These are phyloP conservation scores for Tautogolabrus adspersus DNA, from an alignment of 2,113 vertebrate species.

Conservation along the genomic window DNA sequence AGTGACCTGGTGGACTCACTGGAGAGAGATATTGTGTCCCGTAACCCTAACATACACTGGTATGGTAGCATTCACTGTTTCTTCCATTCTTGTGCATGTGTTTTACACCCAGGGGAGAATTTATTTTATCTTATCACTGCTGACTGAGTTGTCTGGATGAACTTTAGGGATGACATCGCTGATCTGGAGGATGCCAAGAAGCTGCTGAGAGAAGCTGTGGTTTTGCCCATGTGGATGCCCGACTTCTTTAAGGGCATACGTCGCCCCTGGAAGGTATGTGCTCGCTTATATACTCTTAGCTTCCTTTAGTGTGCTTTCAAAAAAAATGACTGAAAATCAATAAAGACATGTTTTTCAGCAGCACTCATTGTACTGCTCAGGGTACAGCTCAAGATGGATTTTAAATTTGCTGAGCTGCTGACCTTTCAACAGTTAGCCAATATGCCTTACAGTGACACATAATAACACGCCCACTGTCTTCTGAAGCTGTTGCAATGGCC, in stretches of 20 bases:
- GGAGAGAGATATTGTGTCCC: constrained; percentile 97
- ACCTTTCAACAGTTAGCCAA: not conserved
- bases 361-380: not conserved
- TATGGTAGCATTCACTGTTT: constrained; percentile 67
- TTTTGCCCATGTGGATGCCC: constrained; percentile 99
- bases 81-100: not conserved
- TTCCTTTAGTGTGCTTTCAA: too few relatives aligned
- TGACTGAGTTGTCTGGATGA: constrained; percentile 36
- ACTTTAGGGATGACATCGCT: constrained; percentile 94
- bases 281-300: not conserved
- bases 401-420: not conserved
- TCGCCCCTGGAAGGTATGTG: constrained; percentile 94
- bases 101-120: not conserved
- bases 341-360: too few relatives aligned
- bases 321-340: too few relatives aligned
- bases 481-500: not conserved
- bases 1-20: constrained; percentile 92
- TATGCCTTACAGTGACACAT: not conserved
- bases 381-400: not conserved
- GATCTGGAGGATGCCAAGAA: constrained; percentile 97
- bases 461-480: too few relatives aligned
- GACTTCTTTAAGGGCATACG: constrained; percentile 99
- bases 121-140: not conserved
- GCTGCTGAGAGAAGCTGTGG: constrained; percentile 93
- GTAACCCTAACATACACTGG: constrained; percentile 97